Percentiles rank a stretch among this genome's conserved stretches.
Evolutionary conservation across 2,797 vertebrate species (phyloP).

Genomic region (Staurois parvus): DNA sequence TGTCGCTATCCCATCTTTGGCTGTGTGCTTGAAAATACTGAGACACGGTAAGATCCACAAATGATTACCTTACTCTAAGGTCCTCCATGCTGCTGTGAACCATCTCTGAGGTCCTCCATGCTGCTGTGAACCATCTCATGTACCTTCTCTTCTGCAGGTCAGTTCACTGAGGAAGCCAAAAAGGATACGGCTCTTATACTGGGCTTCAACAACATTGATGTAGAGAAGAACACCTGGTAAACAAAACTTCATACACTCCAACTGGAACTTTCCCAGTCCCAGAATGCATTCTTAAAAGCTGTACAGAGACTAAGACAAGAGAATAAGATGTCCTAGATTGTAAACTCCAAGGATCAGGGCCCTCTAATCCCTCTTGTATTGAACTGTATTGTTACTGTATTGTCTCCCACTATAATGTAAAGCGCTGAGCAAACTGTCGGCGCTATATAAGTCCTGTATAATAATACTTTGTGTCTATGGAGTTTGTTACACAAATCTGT

Average conservation of each 20-base stretch:
- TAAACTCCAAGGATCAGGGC: too few relatives aligned
- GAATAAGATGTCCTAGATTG: not conserved
- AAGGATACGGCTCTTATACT: slow-evolving; percentile 68
- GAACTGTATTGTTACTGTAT: too few relatives aligned
- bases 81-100: too few relatives aligned
- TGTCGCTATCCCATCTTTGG: slow-evolving; percentile 77
- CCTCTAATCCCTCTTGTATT: too few relatives aligned
- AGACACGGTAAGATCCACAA: slow-evolving; percentile 72
- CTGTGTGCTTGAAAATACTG: slow-evolving; percentile 76
- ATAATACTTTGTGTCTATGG: too few relatives aligned
- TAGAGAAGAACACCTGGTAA: slow-evolving; percentile 73
- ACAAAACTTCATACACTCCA: not conserved
- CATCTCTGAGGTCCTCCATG: not conserved
- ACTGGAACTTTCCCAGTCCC: not conserved
- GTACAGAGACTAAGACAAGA: too few relatives aligned
- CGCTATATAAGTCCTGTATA: too few relatives aligned
- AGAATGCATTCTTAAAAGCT: not conserved
- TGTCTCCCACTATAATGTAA: too few relatives aligned
- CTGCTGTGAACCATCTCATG: not conserved
- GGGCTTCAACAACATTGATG: slow-evolving; percentile 73
- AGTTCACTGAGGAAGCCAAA: slow-evolving; percentile 69
- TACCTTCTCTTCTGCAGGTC: slow-evolving; percentile 66
- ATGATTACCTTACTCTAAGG: not conserved
- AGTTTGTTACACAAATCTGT: not conserved
- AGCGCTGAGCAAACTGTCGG: too few relatives aligned